These are phyloP conservation scores for Pseudolycoriella hygida DNA, from an alignment of 2,888 invertebrate species.

Conservation along the genomic window DNA sequence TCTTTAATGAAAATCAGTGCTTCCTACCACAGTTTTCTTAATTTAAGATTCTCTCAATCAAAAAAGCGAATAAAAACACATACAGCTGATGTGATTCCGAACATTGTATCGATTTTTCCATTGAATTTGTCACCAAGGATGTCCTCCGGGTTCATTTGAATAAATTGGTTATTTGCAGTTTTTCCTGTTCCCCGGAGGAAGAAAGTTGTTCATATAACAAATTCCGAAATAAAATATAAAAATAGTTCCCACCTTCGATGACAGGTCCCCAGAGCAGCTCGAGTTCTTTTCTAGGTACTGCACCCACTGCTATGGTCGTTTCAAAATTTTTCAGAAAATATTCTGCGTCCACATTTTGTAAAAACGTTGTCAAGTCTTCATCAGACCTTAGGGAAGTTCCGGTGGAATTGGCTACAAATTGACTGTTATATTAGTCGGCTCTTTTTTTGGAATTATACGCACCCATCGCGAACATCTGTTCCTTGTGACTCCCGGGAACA, in stretches of 20 bases:
- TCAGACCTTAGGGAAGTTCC: not conserved
- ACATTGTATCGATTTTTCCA: not conserved
- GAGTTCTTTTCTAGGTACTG: not conserved
- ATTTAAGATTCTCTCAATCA: not conserved
- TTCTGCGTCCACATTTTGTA: conserved; percentile 4
- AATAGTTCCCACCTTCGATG: conserved; percentile 1
- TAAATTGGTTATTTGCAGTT: not conserved
- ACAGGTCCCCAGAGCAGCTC: conserved; percentile 4
- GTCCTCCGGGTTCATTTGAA: not conserved
- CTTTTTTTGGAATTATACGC: too few species aligned
- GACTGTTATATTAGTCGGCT: too few species aligned
- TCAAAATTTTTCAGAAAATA: not conserved
- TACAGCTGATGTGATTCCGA: not conserved
- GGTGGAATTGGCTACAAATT: too few species aligned
- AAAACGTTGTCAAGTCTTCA: conserved; percentile 4
- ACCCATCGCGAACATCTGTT: too few species aligned
- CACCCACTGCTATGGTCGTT: not conserved
- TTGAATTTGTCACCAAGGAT: not conserved
- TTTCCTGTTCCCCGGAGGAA: not conserved
- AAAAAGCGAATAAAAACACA: not conserved
- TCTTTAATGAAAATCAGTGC: not conserved
- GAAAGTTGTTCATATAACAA: not conserved
- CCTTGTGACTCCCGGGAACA: too few species aligned
- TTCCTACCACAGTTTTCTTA: conserved; percentile 1
- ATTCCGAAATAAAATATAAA: too few species aligned